Conservation (phyloP, 2,888 invertebrate genomes). For the Nomada fucata region DNA sequence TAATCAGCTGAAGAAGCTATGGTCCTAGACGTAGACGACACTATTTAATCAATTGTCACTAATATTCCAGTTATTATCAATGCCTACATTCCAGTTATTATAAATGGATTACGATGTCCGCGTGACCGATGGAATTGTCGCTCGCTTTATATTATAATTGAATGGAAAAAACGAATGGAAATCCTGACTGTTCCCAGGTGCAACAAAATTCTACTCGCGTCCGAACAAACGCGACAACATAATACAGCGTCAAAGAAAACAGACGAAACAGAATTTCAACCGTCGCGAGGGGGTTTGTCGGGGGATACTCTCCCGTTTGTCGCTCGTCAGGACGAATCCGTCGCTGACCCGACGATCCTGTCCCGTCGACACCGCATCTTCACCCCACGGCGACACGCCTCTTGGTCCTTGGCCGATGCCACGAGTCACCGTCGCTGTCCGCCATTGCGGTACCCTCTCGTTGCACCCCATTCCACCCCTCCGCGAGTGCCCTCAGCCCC, state of each 20-base stretch:
- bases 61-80: too few relatives aligned
- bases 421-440: conserved; percentile 68
- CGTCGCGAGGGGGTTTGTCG: not conserved
- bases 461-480: conserved; percentile 33
- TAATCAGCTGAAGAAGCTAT: conserved; percentile 6
- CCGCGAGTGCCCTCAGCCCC: conserved; percentile 42
- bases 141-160: too few relatives aligned
- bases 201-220: not conserved
- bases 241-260: too few relatives aligned
- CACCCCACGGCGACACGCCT: conserved; percentile 48
- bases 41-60: too few relatives aligned
- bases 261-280: not conserved
- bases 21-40: not conserved
- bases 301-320: not conserved
- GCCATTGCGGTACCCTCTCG: conserved; percentile 67
- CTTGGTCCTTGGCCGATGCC: conserved; percentile 43
- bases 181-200: too few relatives aligned
- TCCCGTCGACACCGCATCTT: conserved; percentile 80
- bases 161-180: too few relatives aligned
- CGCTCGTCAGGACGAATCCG: conserved; percentile 1
- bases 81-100: too few relatives aligned
- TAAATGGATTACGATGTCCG: too few relatives aligned
- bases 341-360: conserved; percentile 77
- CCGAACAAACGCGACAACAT: not conserved
- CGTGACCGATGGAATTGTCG: too few relatives aligned